A percentile compares a stretch with the other conserved stretches of the same genome.
Conservation (phyloP, 2,888 invertebrate species). For the Mesochorus sp. region DNA sequence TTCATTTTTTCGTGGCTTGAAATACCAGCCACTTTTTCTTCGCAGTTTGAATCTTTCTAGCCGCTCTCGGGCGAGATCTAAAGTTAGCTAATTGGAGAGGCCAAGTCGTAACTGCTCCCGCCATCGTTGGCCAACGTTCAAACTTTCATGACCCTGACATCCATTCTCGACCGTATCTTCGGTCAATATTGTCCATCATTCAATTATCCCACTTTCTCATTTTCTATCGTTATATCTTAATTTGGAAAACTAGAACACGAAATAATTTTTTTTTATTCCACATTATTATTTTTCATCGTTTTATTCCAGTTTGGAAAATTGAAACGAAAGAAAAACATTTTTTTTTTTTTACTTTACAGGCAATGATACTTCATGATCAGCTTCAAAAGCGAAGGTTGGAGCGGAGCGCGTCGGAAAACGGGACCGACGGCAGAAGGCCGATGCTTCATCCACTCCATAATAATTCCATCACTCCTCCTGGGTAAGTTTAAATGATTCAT, state of each 20-base stretch:
- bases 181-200: slow-evolving; percentile 45
- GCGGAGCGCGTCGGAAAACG: slow-evolving; percentile 79
- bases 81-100: slow-evolving; percentile 65
- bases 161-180: slow-evolving; percentile 44
- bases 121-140: slow-evolving; percentile 71
- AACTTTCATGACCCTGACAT: slow-evolving; percentile 72
- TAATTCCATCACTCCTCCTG: slow-evolving; percentile 77
- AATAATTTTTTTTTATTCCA: too few relatives aligned
- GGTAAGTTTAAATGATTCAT: slow-evolving; percentile 68
- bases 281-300: neutral
- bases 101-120: slow-evolving; percentile 44
- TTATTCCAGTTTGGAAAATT: neutral
- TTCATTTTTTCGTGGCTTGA: too few relatives aligned
- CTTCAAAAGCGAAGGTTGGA: slow-evolving; percentile 79
- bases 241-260: too few relatives aligned
- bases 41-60: too few relatives aligned
- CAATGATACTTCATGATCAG: slow-evolving; percentile 78
- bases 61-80: slow-evolving; percentile 60
- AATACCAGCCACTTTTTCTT: too few relatives aligned
- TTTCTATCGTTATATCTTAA: neutral
- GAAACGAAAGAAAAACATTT: too few relatives aligned
- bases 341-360: slow-evolving; percentile 20
- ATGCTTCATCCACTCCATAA: slow-evolving; percentile 72
- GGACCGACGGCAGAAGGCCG: slow-evolving; percentile 74
- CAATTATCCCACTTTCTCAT: slow-evolving; percentile 1